These are phyloP conservation scores for Hydropsyche betteni DNA, from an alignment of 2,888 invertebrate genomes.

Conservation along the genomic window DNA sequence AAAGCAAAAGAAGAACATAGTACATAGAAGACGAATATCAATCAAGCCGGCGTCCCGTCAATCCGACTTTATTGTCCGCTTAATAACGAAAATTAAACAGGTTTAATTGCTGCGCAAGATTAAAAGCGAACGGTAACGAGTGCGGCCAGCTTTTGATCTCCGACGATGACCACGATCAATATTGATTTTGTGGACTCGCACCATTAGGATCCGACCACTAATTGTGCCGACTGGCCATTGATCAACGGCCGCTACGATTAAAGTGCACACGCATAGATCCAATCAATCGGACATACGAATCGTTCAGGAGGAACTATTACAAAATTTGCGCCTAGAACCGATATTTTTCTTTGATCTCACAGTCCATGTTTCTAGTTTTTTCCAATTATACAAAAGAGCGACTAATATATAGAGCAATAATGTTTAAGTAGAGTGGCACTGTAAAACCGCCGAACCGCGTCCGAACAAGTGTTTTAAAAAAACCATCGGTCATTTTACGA, in stretches of 20 bases:
- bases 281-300: not conserved
- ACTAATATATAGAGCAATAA: too few species aligned
- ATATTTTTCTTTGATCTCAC: too few species aligned
- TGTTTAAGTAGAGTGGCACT: not conserved
- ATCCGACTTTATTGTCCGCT: constrained; percentile 44
- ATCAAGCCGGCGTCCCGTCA: constrained; percentile 44
- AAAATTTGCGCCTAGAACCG: too few species aligned
- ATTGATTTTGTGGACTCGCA: constrained; percentile 31
- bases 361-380: too few species aligned
- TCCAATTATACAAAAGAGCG: too few species aligned
- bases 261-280: not conserved
- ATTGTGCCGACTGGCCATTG: constrained; percentile 14
- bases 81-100: constrained; percentile 47
- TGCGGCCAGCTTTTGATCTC: constrained; percentile 40
- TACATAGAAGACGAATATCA: constrained; percentile 38
- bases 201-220: constrained; percentile 15
- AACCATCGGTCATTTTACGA: constrained; percentile 36
- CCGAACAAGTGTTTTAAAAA: constrained; percentile 20
- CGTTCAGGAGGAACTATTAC: too few species aligned
- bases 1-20: not conserved
- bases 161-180: constrained; percentile 40
- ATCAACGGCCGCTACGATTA: constrained; percentile 10
- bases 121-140: constrained; percentile 32
- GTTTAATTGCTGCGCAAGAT: constrained; percentile 45
- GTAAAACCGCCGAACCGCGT: constrained; percentile 14